Evolutionary conservation across 2,113 vertebrate genomes (phyloP).

Genomic region (Ptyas mucosa): DNA sequence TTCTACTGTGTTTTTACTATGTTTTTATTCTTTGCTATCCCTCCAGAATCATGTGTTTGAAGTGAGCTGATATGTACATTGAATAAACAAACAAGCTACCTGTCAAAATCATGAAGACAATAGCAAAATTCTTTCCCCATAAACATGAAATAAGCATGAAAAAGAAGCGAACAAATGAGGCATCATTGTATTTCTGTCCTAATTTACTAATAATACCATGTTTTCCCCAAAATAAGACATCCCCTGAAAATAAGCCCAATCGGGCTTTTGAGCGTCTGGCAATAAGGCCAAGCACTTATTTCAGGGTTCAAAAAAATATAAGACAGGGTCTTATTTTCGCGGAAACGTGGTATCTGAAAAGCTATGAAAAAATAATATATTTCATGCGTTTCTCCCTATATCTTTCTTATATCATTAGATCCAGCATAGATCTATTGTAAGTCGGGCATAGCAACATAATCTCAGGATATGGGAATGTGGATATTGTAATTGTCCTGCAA

Average conservation of each 20-base stretch:
- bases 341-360: neutral
- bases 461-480: neutral
- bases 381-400: neutral
- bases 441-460: neutral
- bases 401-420: neutral
- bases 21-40: neutral
- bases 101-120: neutral
- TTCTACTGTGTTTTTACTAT: neutral
- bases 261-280: too few relatives aligned
- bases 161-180: neutral
- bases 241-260: too few relatives aligned
- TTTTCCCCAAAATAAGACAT: too few relatives aligned
- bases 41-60: neutral
- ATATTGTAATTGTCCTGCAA: neutral
- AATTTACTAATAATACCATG: neutral
- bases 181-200: neutral
- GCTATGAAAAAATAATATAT: neutral
- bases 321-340: too few relatives aligned
- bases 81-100: neutral
- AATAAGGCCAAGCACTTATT: too few relatives aligned
- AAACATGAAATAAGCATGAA: neutral
- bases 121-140: neutral
- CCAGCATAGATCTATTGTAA: neutral
- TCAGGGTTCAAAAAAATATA: too few relatives aligned
- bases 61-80: neutral